phyloP scores from a whole-genome alignment of 2,113 vertebrate genomes.

The Perccottus glenii region DNA sequence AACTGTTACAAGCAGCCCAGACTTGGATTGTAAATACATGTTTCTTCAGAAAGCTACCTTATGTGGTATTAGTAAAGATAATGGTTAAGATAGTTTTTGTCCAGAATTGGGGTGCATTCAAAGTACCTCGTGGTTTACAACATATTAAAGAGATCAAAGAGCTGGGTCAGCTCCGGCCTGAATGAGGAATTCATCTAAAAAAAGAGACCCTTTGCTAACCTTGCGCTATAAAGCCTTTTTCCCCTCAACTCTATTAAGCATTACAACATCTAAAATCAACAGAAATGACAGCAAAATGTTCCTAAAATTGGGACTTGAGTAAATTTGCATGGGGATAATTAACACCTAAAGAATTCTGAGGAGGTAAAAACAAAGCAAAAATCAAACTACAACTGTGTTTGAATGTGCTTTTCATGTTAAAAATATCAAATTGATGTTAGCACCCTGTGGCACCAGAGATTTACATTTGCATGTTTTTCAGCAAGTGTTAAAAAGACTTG shows the following conservation, averaged over 20 bases:
- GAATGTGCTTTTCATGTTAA: constrained; percentile 20
- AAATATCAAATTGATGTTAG: constrained; percentile 7
- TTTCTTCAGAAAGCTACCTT: too few species aligned
- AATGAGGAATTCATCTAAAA: too few species aligned
- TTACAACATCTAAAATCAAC: background rate
- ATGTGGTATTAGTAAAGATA: too few species aligned
- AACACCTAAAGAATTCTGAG: background rate
- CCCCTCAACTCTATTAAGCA: background rate
- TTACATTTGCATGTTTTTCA: constrained; percentile 64
- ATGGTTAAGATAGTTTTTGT: too few species aligned
- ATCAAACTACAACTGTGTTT: constrained; percentile 2
- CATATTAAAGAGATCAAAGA: constrained; percentile 28
- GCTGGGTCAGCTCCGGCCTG: too few species aligned
- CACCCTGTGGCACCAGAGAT: constrained; percentile 18
- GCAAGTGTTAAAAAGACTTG: constrained; percentile 34
- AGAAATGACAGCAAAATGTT: background rate
- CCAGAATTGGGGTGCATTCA: too few species aligned
- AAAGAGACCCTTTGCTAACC: background rate
- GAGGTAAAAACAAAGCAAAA: background rate
- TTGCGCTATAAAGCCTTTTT: too few species aligned
- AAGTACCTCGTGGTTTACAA: too few species aligned
- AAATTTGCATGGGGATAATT: background rate
- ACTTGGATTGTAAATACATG: too few species aligned
- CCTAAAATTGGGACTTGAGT: background rate
- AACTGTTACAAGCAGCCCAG: too few species aligned